These are phyloP conservation scores for Battus philenor DNA, from an alignment of 1,140 invertebrate genomes.

Conservation along the genomic window DNA sequence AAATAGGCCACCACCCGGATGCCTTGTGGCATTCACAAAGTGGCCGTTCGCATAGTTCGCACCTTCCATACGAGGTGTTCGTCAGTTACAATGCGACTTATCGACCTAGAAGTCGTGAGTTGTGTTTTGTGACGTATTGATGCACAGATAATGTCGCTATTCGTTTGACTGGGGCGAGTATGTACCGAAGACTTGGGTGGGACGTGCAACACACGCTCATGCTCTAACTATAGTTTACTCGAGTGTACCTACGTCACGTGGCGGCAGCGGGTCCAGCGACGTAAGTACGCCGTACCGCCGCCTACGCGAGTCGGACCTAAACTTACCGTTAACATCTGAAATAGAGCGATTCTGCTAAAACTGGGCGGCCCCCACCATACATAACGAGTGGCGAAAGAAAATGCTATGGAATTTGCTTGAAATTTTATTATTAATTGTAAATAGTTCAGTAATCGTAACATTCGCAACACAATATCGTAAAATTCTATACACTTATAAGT, in stretches of 20 bases:
- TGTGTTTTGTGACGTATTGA: conserved; percentile 20
- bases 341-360: conserved; percentile 67
- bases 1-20: conserved; percentile 58
- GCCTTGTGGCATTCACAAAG: conserved; percentile 41
- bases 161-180: conserved; percentile 33
- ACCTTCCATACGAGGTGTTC: conserved; percentile 28
- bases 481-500: conserved; percentile 32
- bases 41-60: conserved; percentile 44
- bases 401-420: conserved; percentile 65
- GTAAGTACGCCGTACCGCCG: conserved; percentile 22
- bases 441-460: conserved; percentile 46
- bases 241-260: conserved; percentile 32
- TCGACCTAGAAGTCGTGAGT: conserved; percentile 20
- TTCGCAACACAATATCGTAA: conserved; percentile 39
- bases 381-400: conserved; percentile 55
- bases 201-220: conserved; percentile 56
- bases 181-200: conserved; percentile 42
- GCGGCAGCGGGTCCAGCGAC: conserved; percentile 19
- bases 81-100: conserved; percentile 18
- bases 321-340: conserved; percentile 75
- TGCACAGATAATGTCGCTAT: conserved; percentile 19
- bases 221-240: conserved; percentile 33
- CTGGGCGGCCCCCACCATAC: conserved; percentile 59
- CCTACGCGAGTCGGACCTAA: conserved; percentile 58
- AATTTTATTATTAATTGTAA: conserved; percentile 59